phyloP scores from a whole-genome alignment of 2,888 invertebrate species.

The Cremastobaeus sp. region DNA sequence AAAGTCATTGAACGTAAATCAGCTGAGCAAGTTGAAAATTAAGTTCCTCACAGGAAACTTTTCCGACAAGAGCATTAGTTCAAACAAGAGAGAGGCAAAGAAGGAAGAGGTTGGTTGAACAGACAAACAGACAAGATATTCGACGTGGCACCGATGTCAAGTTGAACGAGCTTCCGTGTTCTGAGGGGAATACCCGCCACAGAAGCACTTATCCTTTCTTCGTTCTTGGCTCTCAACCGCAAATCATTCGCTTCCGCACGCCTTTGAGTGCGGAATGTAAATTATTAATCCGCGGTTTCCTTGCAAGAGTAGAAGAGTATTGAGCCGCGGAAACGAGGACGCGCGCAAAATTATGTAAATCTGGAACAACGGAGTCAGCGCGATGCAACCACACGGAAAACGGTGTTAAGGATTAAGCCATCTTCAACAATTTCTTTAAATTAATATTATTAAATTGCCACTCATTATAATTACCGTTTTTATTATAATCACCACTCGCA shows the following conservation, averaged over 20 bases:
- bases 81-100: not conserved
- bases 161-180: constrained; percentile 38
- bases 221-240: constrained; percentile 31
- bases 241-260: constrained; percentile 42
- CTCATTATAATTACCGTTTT: too few relatives aligned
- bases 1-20: constrained; percentile 45
- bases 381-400: constrained; percentile 24
- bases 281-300: constrained; percentile 41
- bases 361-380: constrained; percentile 30
- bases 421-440: constrained; percentile 12
- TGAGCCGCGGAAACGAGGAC: constrained; percentile 26
- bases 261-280: constrained; percentile 33
- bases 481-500: too few relatives aligned
- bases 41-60: constrained; percentile 28
- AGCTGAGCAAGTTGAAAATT: constrained; percentile 46
- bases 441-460: too few relatives aligned
- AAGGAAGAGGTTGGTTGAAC: not conserved
- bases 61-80: constrained; percentile 17
- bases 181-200: constrained; percentile 20
- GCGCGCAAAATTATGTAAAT: constrained; percentile 31
- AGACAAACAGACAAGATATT: constrained; percentile 36
- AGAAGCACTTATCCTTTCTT: constrained; percentile 35
- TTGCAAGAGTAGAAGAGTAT: constrained; percentile 21
- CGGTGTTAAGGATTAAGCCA: constrained; percentile 25
- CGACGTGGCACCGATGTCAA: constrained; percentile 39